Conservation (phyloP, 1,140 invertebrate genomes). For the Arctopsyche grandis region DNA sequence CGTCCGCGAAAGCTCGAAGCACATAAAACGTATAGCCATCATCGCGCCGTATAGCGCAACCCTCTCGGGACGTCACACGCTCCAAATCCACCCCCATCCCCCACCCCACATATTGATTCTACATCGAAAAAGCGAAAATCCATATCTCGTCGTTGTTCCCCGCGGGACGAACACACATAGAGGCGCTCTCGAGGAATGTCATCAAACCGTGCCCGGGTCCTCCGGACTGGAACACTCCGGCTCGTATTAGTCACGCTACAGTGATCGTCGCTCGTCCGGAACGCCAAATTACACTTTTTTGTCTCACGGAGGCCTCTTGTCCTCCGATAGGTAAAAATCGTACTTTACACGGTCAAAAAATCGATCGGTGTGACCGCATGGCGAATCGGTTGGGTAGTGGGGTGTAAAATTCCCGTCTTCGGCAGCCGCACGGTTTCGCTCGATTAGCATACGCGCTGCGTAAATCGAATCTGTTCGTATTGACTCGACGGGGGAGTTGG, state of each 20-base stretch:
- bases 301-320: neutral
- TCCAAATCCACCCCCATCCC: neutral
- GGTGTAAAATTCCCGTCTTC: too few species aligned
- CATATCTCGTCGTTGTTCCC: neutral
- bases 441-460: conserved; percentile 14
- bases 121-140: neutral
- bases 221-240: neutral
- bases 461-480: neutral
- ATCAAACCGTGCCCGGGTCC: neutral
- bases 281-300: neutral
- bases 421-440: neutral
- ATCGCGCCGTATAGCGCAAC: neutral
- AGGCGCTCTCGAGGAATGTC: neutral
- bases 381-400: neutral
- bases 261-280: conserved; percentile 1
- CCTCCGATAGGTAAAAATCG: neutral
- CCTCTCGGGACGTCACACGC: neutral
- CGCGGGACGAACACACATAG: too few species aligned
- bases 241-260: neutral
- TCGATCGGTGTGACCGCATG: neutral
- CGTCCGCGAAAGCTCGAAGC: too few species aligned
- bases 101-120: neutral
- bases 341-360: neutral
- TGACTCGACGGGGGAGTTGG: neutral
- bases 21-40: neutral